A percentile compares a stretch with the other conserved stretches of the same genome.
These are phyloP conservation scores for Hepsetus odoe DNA, from an alignment of 2,113 vertebrate genomes.

Conservation along the genomic window DNA sequence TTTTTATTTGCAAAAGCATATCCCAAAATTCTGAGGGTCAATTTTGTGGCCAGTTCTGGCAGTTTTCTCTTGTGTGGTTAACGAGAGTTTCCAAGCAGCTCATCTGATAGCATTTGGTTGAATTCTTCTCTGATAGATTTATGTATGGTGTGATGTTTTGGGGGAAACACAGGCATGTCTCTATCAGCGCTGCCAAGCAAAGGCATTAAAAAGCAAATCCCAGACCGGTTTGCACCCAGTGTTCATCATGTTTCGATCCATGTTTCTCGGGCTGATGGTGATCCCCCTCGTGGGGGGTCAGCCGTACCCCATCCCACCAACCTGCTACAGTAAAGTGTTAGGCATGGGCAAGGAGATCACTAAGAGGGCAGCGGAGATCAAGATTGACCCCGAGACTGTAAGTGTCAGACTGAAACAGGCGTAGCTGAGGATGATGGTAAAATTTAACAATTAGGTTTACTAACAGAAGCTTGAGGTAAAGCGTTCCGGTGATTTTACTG, in stretches of 20 bases:
- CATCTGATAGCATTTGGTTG: neutral
- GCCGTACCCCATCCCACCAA: constrained; percentile 61
- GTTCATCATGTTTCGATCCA: constrained; percentile 47
- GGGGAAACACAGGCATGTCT: constrained; percentile 48
- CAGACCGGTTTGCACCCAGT: constrained; percentile 9
- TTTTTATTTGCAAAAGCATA: too few species aligned
- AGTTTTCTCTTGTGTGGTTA: neutral
- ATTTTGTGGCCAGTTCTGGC: neutral
- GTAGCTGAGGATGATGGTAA: neutral
- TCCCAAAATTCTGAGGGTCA: neutral
- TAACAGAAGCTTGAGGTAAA: too few species aligned
- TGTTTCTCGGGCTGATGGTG: constrained; percentile 46
- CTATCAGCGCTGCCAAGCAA: constrained; percentile 49
- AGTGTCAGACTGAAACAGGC: constrained; percentile 43
- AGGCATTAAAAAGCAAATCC: constrained; percentile 36
- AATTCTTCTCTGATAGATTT: constrained; percentile 4
- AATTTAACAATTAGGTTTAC: too few species aligned
- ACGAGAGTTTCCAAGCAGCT: neutral
- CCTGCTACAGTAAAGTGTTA: constrained; percentile 71
- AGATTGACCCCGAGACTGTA: constrained; percentile 59
- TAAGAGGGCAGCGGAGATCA: constrained; percentile 56
- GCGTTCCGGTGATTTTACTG: too few species aligned
- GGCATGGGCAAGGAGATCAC: constrained; percentile 60
- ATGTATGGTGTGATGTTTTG: neutral
- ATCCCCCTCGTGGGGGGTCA: constrained; percentile 52